phyloP scores from a whole-genome alignment of 2,113 vertebrate genomes.

The Gobius niger region DNA sequence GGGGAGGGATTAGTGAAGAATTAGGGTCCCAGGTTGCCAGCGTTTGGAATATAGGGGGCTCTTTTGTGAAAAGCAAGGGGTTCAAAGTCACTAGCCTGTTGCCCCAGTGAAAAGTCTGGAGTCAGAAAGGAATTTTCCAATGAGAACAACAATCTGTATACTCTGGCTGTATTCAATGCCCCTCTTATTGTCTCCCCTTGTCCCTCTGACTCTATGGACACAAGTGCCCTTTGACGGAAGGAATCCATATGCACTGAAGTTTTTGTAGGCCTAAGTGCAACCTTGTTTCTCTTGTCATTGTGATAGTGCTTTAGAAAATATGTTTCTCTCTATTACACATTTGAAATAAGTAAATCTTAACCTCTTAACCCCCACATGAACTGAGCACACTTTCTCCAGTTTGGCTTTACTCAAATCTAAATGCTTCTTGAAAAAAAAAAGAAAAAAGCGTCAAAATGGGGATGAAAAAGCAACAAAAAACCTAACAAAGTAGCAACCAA shows the following conservation, averaged over 20 bases:
- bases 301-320: slow-evolving; percentile 2
- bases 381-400: too few species aligned
- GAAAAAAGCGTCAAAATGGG: too few species aligned
- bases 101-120: slow-evolving; percentile 74
- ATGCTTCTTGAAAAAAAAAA: neutral
- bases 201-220: slow-evolving; percentile 53
- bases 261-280: too few species aligned
- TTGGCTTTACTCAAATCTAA: neutral
- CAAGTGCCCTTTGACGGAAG: slow-evolving; percentile 56
- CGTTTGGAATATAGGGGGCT: slow-evolving; percentile 44
- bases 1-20: slow-evolving; percentile 40
- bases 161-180: slow-evolving; percentile 54
- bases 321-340: neutral
- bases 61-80: slow-evolving; percentile 52
- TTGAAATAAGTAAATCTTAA: slow-evolving; percentile 18
- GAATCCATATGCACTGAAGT: neutral
- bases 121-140: slow-evolving; percentile 70
- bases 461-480: too few species aligned
- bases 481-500: too few species aligned
- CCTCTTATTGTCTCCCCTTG: slow-evolving; percentile 28
- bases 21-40: slow-evolving; percentile 37
- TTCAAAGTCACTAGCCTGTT: slow-evolving; percentile 73
- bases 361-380: neutral
- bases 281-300: slow-evolving; percentile 4
- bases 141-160: slow-evolving; percentile 69